Evolutionary conservation across 2,888 invertebrate genomes (phyloP), one percentile per base, ranked within the genome.

Genomic region (Noctua janthe): DNA sequence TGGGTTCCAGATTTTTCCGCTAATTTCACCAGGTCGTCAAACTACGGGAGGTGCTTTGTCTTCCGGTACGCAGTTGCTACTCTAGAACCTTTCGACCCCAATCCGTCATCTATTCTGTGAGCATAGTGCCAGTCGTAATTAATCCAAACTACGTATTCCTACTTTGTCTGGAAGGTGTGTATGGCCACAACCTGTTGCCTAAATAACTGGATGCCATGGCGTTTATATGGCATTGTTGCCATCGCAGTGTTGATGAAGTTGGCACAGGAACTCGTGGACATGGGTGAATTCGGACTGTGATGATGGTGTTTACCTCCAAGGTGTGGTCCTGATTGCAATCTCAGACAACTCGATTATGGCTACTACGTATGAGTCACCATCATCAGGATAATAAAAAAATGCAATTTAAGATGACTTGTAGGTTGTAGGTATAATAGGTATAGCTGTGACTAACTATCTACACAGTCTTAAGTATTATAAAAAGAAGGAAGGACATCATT

Each of bases 361-460:
- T n/a, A 35, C 2, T 15, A 35, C 35, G 0, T 35, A 59, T 69
- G 47, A 69, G 11, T 59, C 67, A 80, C 29, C 49, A 29, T 17
- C 11, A 56, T 39, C 47, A 54, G 5, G 20, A 23, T n/a, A 15
- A 66, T 54, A 47, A 56, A 78, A 47, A 49, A 15, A 49, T 35
- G 1, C 17, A 23, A 49, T 35, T 0, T 35, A n/a, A 20, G 56
- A 51, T 59, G 39, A 80, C 59, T 49, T 29, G 51, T 59, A 29
- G 29, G 29, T 49, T 29, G 51, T 59, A 29, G 29, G 29, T 29
- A 2, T 29, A 51, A 49, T 10, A 23, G 39, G 39, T 35, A 35
- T 13, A 54, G n/a, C 3, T 54, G 54, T 54, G 51, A 80, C 20
- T 64, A 80, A 54, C 20, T 29, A 23, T 29, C 4, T 20, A 78